Conservation (phyloP, 2,113 vertebrate genomes). For the Struthidea cinerea region DNA sequence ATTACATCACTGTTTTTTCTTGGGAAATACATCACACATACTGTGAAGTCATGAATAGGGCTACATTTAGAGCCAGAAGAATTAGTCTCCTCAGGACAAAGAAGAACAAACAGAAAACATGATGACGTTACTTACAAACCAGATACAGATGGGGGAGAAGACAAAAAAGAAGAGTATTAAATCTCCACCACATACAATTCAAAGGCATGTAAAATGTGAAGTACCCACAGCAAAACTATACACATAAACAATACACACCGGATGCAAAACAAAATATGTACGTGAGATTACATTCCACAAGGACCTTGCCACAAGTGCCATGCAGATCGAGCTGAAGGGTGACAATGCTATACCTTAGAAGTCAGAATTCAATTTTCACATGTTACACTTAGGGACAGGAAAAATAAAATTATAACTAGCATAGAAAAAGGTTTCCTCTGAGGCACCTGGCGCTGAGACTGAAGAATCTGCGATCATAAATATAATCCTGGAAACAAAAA, state of each 20-base stretch:
- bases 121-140: not conserved
- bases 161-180: not conserved
- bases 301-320: not conserved
- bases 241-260: not conserved
- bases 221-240: not conserved
- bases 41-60: not conserved
- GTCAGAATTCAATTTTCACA: not conserved
- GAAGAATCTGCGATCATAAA: not conserved
- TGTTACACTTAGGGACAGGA: not conserved
- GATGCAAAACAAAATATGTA: not conserved
- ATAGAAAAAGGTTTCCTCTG: not conserved
- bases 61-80: not conserved
- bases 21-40: not conserved
- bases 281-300: not conserved
- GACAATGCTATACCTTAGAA: not conserved
- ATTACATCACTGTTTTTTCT: not conserved
- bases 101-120: not conserved
- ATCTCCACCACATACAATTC: not conserved
- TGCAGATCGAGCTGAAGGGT: not conserved
- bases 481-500: not conserved
- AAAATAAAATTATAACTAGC: not conserved
- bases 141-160: not conserved
- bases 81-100: not conserved
- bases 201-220: not conserved
- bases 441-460: not conserved